Percentiles rank a stretch among this genome's conserved stretches.
phyloP scores from a whole-genome alignment of 1,140 invertebrate species.

The Macrotrachela quadricornifera region DNA sequence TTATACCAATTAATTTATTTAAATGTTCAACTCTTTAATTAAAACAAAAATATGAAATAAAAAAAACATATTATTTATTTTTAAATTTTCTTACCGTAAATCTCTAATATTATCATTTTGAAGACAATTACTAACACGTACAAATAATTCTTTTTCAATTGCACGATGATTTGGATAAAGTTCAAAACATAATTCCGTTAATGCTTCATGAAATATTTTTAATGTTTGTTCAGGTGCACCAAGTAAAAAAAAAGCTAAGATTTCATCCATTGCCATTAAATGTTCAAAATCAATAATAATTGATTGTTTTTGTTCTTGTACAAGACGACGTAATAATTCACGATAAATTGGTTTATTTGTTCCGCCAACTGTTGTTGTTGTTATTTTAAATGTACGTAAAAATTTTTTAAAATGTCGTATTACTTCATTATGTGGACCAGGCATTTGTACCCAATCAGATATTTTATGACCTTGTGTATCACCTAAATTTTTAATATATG shows the following conservation, averaged over 20 bases:
- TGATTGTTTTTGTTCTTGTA: constrained; percentile 57
- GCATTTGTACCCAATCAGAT: constrained; percentile 83
- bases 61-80: constrained; percentile 77
- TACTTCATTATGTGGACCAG: constrained; percentile 84
- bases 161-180: constrained; percentile 89
- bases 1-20: constrained; percentile 68
- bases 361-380: constrained; percentile 41
- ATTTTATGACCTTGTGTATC: constrained; percentile 69
- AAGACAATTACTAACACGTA: constrained; percentile 77
- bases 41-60: constrained; percentile 42
- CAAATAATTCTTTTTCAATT: constrained; percentile 64
- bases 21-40: constrained; percentile 87
- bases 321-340: constrained; percentile 79
- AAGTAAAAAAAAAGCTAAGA: constrained; percentile 81
- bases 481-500: constrained; percentile 92
- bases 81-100: constrained; percentile 40
- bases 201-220: constrained; percentile 61
- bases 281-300: constrained; percentile 80
- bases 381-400: constrained; percentile 49
- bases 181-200: constrained; percentile 71
- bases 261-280: constrained; percentile 66
- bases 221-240: constrained; percentile 90
- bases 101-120: constrained; percentile 83
- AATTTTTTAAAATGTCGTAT: constrained; percentile 89
- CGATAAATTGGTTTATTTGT: constrained; percentile 67